A percentile compares a stretch with the other conserved stretches of the same genome.
phyloP scores from a whole-genome alignment of 2,113 vertebrate species.

The Aplodontia rufa region DNA sequence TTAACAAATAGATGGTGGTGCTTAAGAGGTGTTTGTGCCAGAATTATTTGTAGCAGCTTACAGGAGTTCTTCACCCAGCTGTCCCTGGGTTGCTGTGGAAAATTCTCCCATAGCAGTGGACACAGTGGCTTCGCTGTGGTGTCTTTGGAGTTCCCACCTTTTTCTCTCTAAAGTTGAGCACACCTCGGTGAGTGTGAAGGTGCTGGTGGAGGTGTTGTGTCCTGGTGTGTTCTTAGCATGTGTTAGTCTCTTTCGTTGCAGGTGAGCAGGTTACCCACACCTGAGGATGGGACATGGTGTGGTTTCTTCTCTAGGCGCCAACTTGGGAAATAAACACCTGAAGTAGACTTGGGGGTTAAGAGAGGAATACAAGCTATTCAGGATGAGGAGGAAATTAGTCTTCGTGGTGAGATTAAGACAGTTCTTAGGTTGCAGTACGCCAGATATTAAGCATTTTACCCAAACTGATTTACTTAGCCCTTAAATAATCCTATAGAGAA shows the following conservation, averaged over 20 bases:
- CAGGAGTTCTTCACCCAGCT: background rate
- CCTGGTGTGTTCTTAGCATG: background rate
- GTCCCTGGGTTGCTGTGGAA: background rate
- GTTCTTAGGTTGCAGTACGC: background rate
- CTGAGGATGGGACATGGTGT: background rate
- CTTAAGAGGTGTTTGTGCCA: background rate
- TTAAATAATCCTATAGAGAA: background rate
- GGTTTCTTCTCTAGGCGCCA: background rate
- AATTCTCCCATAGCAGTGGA: no score
- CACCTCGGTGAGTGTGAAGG: background rate
- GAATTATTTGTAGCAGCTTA: background rate
- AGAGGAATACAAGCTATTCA: no score
- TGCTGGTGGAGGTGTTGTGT: rapidly evolving
- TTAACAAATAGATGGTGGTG: background rate
- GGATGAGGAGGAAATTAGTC: background rate
- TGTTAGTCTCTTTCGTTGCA: background rate
- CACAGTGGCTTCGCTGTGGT: background rate
- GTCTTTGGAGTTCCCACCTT: background rate
- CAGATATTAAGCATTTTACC: background rate
- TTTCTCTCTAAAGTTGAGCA: background rate
- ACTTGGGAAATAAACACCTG: background rate
- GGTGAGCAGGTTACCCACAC: background rate
- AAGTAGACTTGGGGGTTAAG: background rate
- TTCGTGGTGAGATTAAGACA: background rate
- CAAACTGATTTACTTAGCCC: background rate